Base-by-base conservation (phyloP, 64 coral and sea anemone species). In the Montipora sp. region DNA sequence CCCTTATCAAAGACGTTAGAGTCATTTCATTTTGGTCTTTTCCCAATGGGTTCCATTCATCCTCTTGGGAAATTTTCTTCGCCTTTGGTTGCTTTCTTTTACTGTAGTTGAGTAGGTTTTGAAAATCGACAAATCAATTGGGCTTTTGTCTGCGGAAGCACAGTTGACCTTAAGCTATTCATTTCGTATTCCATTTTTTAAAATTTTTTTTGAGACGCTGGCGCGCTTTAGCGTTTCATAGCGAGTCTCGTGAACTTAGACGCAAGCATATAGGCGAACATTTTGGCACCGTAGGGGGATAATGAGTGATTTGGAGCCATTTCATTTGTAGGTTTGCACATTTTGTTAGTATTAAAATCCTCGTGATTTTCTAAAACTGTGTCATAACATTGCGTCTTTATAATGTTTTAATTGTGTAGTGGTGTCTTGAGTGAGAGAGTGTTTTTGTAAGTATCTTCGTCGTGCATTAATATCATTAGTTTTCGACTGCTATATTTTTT, bases 61-160 rank as follows among this genome's bases (percentile, higher is more conserved):
- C 47, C 61, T 72, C 63, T 85, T 59, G 82, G 65, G 65, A 85
- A 71, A 70, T 14, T 71, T 70, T 71, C 65, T 72, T 72, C 11
- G 6, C 53, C 53, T 57, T 71, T 69, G 24, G 9, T 47, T 46
- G 45, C 48, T 48, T 47, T 65, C 82, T 73, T 85, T 85, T 15
- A 50, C 8, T 85, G 7, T 9, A 73, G 82, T 49, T 72, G 82
- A 72, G 71, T 85, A 85, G 36, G 14, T 67, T 6, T 66, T 84
- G 63, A 61, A 68, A 19, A 61, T 67, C 15, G 18, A 61, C 20
- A 47, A 84, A 47, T 84, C 59, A 68, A 69, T 66, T 68, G 19
- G 7, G 82, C 82, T 71, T 85, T 85, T 85, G 63, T 78, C 19
- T 78, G 1, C 68, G 44, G n/a, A 72, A 71, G 71, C 70, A 63